Percentiles rank a stretch among this genome's conserved stretches.
These are phyloP conservation scores for Nezara viridula DNA, from an alignment of 2,888 invertebrate species.

Conservation along the genomic window DNA sequence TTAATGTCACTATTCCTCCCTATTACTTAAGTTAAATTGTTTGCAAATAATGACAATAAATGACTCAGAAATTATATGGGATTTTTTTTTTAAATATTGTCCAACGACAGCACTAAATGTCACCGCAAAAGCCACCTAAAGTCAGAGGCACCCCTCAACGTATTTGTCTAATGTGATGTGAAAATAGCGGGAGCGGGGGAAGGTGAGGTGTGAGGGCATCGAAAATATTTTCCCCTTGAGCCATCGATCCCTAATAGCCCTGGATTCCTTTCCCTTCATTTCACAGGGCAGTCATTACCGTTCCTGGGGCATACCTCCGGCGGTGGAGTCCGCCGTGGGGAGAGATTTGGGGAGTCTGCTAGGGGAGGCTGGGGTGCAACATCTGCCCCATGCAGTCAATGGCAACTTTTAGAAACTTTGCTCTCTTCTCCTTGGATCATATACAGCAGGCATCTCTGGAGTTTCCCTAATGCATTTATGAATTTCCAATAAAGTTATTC, in stretches of 20 bases:
- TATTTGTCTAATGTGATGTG: conserved; percentile 41
- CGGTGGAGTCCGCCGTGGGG: background rate
- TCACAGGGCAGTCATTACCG: conserved; percentile 43
- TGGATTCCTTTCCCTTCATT: conserved; percentile 44
- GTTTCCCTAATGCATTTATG: background rate
- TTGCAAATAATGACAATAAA: no score
- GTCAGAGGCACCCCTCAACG: background rate
- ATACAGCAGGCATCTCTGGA: background rate
- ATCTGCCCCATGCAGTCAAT: background rate
- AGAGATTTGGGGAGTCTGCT: background rate
- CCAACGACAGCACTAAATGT: background rate
- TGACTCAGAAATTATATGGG: no score
- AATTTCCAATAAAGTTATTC: background rate
- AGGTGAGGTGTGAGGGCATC: conserved; percentile 27
- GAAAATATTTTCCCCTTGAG: conserved; percentile 30
- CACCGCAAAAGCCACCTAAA: background rate
- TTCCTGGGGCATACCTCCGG: conserved; percentile 12
- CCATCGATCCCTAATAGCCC: conserved; percentile 39
- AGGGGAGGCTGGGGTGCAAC: background rate
- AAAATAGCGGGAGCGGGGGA: background rate
- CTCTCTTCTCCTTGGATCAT: background rate
- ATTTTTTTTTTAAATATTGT: background rate
- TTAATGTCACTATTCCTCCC: no score
- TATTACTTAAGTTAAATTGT: no score
- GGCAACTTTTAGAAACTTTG: background rate